phyloP scores from a whole-genome alignment of 2,797 vertebrate genomes.

The Smutsia gigantea region DNA sequence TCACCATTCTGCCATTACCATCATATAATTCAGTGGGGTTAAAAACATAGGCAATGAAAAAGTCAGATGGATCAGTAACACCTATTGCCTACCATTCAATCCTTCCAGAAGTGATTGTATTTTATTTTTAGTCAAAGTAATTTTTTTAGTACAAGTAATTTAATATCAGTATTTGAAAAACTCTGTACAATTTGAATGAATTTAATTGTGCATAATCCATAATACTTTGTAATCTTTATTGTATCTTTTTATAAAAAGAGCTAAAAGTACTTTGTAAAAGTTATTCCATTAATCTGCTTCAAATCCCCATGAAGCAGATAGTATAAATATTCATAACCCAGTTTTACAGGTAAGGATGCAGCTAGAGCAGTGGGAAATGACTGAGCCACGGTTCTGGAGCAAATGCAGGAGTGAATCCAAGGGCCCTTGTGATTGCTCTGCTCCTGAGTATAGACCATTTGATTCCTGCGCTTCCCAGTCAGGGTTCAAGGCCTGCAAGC shows the following conservation, averaged over 20 bases:
- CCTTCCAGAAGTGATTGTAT: not conserved
- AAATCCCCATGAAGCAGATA: slow-evolving; percentile 50
- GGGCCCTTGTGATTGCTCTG: not conserved
- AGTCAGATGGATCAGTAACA: not conserved
- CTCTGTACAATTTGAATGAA: not conserved
- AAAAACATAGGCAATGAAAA: not conserved
- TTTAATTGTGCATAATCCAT: not conserved
- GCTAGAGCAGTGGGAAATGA: slow-evolving; percentile 29
- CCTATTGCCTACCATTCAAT: too few species aligned
- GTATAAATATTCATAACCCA: slow-evolving; percentile 61
- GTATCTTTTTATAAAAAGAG: not conserved
- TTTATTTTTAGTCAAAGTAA: not conserved
- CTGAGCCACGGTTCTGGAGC: not conserved
- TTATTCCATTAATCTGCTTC: slow-evolving; percentile 52
- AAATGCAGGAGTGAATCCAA: not conserved
- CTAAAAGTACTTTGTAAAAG: not conserved
- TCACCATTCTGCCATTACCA: not conserved
- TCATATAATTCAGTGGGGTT: not conserved
- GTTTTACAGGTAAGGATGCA: slow-evolving; percentile 59
- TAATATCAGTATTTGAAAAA: not conserved
- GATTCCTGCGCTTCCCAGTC: not conserved
- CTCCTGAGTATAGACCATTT: not conserved
- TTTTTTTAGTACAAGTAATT: not conserved
- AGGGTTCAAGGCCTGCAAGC: not conserved
- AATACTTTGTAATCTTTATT: not conserved